Evolutionary conservation across 2,888 invertebrate species (phyloP).

Genomic region (Lasioglossum morio): DNA sequence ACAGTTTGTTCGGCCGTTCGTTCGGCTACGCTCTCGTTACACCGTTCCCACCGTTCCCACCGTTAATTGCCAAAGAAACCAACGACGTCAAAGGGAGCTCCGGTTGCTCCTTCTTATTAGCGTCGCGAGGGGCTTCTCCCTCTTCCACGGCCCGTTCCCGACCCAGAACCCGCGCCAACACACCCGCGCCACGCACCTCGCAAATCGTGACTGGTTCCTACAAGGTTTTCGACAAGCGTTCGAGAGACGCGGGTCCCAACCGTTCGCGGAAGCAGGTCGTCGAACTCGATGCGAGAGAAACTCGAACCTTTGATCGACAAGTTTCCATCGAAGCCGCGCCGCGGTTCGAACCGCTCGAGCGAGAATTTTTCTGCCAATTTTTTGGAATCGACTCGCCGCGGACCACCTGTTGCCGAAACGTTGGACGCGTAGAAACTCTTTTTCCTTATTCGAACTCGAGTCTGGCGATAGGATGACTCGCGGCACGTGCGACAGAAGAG

Average conservation of each 20-base stretch:
- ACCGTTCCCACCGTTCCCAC: conserved; percentile 28
- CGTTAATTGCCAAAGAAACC: conserved; percentile 45
- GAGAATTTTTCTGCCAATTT: neutral
- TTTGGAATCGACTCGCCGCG: neutral
- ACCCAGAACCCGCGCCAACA: neutral
- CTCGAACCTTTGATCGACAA: neutral
- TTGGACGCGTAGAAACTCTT: neutral
- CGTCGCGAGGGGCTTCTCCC: conserved; percentile 20
- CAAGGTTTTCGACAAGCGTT: neutral
- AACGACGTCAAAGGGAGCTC: conserved; percentile 30
- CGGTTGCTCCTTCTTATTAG: conserved; percentile 29
- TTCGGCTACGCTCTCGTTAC: conserved; percentile 40
- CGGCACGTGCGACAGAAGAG: neutral
- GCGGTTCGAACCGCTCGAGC: neutral
- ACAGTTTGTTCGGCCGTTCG: conserved; percentile 1
- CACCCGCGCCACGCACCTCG: neutral
- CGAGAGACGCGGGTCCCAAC: neutral
- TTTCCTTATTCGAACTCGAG: neutral
- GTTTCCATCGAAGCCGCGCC: neutral
- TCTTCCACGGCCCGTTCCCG: neutral
- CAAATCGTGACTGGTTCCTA: neutral
- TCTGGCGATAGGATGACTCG: neutral
- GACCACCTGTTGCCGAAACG: neutral
- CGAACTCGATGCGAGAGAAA: neutral
- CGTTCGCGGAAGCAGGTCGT: neutral